phyloP scores from a whole-genome alignment of 2,797 vertebrate species.

The Leptodactylus fallax region DNA sequence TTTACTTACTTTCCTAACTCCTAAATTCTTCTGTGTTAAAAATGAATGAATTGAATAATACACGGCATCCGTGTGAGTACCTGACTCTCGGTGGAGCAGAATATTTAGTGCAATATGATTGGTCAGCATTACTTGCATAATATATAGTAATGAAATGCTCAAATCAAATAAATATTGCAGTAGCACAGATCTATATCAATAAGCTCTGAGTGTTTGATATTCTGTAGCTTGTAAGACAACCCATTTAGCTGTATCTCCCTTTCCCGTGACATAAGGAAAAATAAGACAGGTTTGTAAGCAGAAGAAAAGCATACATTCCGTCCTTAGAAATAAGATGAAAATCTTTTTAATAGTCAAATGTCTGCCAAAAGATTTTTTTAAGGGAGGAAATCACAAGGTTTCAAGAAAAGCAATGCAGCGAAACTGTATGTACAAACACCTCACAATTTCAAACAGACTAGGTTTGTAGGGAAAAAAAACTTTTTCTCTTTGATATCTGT shows the following conservation, averaged over 20 bases:
- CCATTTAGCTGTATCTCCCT: conserved; percentile 41
- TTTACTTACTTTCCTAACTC: background rate
- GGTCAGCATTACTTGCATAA: background rate
- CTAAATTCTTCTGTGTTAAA: background rate
- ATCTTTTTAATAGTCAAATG: conserved; percentile 55
- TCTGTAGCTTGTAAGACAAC: conserved; percentile 38
- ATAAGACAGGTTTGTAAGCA: conserved; percentile 52
- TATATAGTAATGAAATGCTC: background rate
- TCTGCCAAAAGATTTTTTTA: conserved; percentile 66
- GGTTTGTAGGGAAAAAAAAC: conserved; percentile 79
- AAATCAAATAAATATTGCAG: conserved; percentile 23
- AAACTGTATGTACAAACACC: conserved; percentile 80
- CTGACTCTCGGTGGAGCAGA: background rate
- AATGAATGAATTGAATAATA: background rate
- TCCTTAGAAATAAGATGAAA: conserved; percentile 66
- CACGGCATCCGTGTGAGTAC: background rate
- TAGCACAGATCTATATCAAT: conserved; percentile 20
- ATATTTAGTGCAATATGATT: background rate
- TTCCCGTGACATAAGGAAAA: conserved; percentile 41
- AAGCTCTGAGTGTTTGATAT: conserved; percentile 42
- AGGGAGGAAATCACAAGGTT: conserved; percentile 66
- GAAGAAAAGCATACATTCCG: conserved; percentile 56
- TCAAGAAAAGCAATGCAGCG: conserved; percentile 76
- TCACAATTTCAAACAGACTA: conserved; percentile 88
- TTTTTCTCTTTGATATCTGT: conserved; percentile 91